Base-by-base conservation (phyloP, 2,113 vertebrate species). In the Seriola quinqueradiata region DNA sequence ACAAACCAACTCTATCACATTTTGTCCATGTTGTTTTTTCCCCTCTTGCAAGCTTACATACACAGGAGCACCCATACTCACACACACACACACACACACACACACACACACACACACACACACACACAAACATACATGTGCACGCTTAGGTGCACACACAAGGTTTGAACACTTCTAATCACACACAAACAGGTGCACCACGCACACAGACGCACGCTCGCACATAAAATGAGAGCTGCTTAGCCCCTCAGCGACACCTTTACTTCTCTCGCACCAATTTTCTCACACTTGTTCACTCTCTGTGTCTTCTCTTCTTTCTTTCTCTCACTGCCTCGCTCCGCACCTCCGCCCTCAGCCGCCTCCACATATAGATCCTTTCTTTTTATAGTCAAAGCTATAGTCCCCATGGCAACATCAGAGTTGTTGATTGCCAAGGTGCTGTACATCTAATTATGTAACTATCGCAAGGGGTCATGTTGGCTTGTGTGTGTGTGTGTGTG, bases 361-460 rank as follows among this genome's bases (percentile, higher is more conserved):
- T 90, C 79, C 90, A 79, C 87, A 81, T 90, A 93, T 91, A 86
- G 91, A 92, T 90, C 80, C 79, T 81, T 82, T 90, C 89, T 92
- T 93, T 93, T 92, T 91, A 93, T 91, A 91, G 92, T 85, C 79
- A 83, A 84, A 79, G 84, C 84, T 73, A 74, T 85, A 87, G 88
- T 93, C 91, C 92, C 89, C 87, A 94, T 91, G 87, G 90, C 80
- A 93, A 89, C 90, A 80, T 90, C 84, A 75, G 84, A 87, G 88
- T 87, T 92, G 91, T 90, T 93, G 92, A 94, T 93, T 93, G 91
- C 90, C 88, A 82, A 85, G 84, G 75, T 90, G 85, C 90, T 84
- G 88, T 82, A 89, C 60, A 25, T 92, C 80, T 89, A 93, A 92
- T 93, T 89, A 91, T 88, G 86, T 89, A 91, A 92, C 87, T 68